These are phyloP conservation scores for Ophiodon elongatus DNA, from an alignment of 2,113 vertebrate species.

Conservation along the genomic window DNA sequence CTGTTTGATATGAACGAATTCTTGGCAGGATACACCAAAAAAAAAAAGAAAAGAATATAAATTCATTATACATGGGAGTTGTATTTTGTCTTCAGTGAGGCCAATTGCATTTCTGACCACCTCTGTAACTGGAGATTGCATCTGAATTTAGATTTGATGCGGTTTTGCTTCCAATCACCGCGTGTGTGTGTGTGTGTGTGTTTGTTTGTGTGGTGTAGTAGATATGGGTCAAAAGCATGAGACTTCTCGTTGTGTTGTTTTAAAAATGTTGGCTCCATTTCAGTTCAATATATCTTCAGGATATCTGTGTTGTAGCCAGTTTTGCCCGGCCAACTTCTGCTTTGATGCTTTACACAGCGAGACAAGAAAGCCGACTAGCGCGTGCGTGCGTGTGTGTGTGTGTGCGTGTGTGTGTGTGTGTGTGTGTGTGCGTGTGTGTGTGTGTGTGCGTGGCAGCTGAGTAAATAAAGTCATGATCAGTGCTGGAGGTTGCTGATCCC, in stretches of 20 bases:
- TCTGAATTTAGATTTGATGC: constrained; percentile 42
- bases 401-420: constrained; percentile 22
- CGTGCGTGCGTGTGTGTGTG: constrained; percentile 22
- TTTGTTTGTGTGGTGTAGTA: background rate
- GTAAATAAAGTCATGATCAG: constrained; percentile 80
- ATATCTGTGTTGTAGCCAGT: constrained; percentile 29
- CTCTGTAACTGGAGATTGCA: constrained; percentile 47
- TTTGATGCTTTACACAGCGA: constrained; percentile 46
- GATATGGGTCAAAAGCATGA: constrained; percentile 23
- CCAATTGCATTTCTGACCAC: constrained; percentile 54
- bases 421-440: constrained; percentile 25
- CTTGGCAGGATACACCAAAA: constrained; percentile 16
- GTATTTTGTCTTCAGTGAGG: constrained; percentile 45
- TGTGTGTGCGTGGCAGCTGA: constrained; percentile 79
- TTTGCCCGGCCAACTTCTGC: constrained; percentile 15
- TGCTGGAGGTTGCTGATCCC: constrained; percentile 65
- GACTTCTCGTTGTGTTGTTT: constrained; percentile 16
- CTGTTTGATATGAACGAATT: constrained; percentile 14
- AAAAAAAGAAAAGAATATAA: background rate
- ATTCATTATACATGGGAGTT: constrained; percentile 43
- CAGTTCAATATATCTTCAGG: constrained; percentile 1
- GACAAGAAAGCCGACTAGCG: constrained; percentile 35
- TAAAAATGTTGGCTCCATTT: constrained; percentile 36
- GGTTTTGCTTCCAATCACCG: constrained; percentile 30
- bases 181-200: constrained; percentile 2